Evolutionary conservation across 2,888 invertebrate species (phyloP).

Genomic region (Hofmannophila pseudospretella): DNA sequence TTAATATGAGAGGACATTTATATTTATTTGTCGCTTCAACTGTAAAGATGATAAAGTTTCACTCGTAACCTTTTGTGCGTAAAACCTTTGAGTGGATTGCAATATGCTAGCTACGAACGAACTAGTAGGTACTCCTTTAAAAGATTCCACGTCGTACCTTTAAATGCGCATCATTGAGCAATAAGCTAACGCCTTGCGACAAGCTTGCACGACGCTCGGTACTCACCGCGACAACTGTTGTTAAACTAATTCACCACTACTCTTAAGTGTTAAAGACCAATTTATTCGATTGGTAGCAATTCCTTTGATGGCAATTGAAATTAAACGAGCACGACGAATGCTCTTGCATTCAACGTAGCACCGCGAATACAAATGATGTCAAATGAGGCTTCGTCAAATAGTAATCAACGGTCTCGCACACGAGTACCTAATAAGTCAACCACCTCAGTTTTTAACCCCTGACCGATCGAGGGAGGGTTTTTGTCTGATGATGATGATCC

Average conservation of each 20-base stretch:
- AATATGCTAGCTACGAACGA: no score
- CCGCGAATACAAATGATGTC: slow-evolving; percentile 7
- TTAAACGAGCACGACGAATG: slow-evolving; percentile 12
- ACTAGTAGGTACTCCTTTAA: no score
- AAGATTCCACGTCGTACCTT: neutral
- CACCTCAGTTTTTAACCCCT: no score
- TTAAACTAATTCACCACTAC: slow-evolving; percentile 1
- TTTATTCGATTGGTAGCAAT: slow-evolving; percentile 15
- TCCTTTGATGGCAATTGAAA: slow-evolving; percentile 7
- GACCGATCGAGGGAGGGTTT: no score
- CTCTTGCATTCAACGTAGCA: slow-evolving; percentile 4
- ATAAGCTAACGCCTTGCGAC: neutral
- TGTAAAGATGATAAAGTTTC: no score
- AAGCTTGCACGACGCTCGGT: neutral
- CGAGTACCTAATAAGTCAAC: slow-evolving; percentile 8
- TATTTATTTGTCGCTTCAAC: no score
- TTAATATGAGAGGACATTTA: no score
- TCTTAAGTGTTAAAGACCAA: slow-evolving; percentile 7
- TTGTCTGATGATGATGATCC: neutral
- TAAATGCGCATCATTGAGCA: slow-evolving; percentile 2
- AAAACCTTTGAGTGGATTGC: no score
- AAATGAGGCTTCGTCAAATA: slow-evolving; percentile 10
- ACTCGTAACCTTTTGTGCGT: no score
- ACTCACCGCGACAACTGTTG: slow-evolving; percentile 2
- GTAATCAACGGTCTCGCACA: slow-evolving; percentile 7